Percentiles rank a stretch among this genome's conserved stretches.
Conservation (phyloP, 2,888 invertebrate species). For the Limnephilus marmoratus region DNA sequence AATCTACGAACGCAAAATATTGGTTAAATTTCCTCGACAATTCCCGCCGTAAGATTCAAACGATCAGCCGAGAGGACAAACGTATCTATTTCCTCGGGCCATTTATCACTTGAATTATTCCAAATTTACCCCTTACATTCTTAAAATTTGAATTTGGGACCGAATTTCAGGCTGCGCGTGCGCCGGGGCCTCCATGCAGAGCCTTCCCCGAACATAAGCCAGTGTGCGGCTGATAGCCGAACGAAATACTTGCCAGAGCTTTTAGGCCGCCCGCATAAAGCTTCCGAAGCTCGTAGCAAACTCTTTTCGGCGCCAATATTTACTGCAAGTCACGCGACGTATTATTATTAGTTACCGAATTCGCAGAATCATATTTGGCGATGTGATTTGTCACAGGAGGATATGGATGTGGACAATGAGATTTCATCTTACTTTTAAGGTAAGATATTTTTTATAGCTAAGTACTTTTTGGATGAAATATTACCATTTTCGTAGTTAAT, state of each 20-base stretch:
- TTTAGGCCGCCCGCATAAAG: not conserved
- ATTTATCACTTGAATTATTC: slow-evolving; percentile 32
- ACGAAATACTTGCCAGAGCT: slow-evolving; percentile 4
- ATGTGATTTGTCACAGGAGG: slow-evolving; percentile 55
- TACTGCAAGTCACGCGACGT: slow-evolving; percentile 50
- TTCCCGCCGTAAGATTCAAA: not conserved
- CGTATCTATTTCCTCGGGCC: slow-evolving; percentile 30
- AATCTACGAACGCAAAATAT: not conserved
- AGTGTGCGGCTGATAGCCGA: slow-evolving; percentile 53
- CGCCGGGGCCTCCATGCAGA: slow-evolving; percentile 37
- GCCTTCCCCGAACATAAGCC: slow-evolving; percentile 25
- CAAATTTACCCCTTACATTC: slow-evolving; percentile 35
- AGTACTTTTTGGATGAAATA: not conserved
- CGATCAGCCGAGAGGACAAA: slow-evolving; percentile 12
- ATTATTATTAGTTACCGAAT: slow-evolving; percentile 49
- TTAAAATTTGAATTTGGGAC: slow-evolving; percentile 50
- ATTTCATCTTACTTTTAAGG: slow-evolving; percentile 33
- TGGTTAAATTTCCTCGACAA: not conserved
- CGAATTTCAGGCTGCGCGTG: slow-evolving; percentile 55
- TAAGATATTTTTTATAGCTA: not conserved
- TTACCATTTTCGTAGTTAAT: not conserved
- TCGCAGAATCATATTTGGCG: slow-evolving; percentile 45
- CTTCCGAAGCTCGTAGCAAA: slow-evolving; percentile 35
- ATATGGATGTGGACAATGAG: slow-evolving; percentile 43
- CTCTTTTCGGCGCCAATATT: slow-evolving; percentile 38